Evolutionary conservation across 2,888 invertebrate species (phyloP).

Genomic region (Microdon myrmicae): DNA sequence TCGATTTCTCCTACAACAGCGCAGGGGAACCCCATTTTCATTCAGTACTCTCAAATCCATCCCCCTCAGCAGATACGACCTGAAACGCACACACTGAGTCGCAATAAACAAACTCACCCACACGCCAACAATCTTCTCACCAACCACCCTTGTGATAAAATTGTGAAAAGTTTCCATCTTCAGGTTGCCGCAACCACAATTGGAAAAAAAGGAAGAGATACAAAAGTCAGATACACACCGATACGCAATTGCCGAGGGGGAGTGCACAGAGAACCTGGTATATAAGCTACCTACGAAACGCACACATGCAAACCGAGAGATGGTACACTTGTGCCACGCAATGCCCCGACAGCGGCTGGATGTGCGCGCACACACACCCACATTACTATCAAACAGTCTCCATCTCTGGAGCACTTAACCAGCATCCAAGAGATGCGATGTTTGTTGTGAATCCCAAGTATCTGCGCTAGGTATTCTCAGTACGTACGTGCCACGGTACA

Average conservation of each 20-base stretch:
- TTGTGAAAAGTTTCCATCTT: constrained; percentile 37
- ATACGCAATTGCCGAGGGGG: constrained; percentile 48
- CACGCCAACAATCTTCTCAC: no score
- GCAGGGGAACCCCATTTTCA: constrained; percentile 20
- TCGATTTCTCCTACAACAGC: constrained; percentile 19
- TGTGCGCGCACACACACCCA: no score
- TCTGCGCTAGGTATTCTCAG: constrained; percentile 48
- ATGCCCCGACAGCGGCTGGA: constrained; percentile 35
- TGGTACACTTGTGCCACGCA: no score
- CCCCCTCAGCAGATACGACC: no score
- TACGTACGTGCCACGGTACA: constrained; percentile 49
- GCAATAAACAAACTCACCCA: no score
- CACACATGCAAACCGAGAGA: no score
- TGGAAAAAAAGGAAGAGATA: no score
- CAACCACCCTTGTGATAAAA: constrained; percentile 34
- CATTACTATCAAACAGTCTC: no score
- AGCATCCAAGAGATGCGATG: constrained; percentile 24
- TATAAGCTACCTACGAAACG: constrained; percentile 48
- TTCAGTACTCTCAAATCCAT: constrained; percentile 31
- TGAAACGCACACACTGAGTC: no score
- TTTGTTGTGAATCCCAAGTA: constrained; percentile 50
- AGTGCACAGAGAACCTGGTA: constrained; percentile 47
- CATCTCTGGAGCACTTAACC: constrained; percentile 17
- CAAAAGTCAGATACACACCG: constrained; percentile 20
- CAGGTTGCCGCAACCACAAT: constrained; percentile 34